Evolutionary conservation across 1,140 invertebrate genomes (phyloP).

Genomic region (Megalonaias nervosa): DNA sequence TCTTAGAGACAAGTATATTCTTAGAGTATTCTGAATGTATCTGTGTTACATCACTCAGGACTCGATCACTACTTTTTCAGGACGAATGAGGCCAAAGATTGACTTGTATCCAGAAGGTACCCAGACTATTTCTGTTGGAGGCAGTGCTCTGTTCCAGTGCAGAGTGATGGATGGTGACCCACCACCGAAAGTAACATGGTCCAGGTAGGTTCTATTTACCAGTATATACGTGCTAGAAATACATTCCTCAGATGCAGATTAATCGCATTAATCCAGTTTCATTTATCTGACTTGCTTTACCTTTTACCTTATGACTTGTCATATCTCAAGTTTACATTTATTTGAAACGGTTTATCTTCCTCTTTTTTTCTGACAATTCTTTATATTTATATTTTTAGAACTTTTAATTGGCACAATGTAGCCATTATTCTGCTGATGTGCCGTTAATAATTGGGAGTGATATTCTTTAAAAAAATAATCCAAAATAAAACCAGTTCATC

Average conservation of each 20-base stretch:
- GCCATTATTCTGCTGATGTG: no score
- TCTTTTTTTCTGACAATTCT: no score
- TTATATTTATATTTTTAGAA: no score
- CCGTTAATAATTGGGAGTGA: no score
- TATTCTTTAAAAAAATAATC: no score
- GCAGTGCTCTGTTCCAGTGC: slow-evolving; percentile 85
- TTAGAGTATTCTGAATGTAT: neutral
- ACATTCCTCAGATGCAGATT: neutral
- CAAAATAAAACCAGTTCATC: no score
- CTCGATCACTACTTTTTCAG: slow-evolving; percentile 74
- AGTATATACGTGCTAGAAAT: neutral
- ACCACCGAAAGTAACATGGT: slow-evolving; percentile 83
- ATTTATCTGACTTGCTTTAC: no score
- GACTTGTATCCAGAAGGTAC: slow-evolving; percentile 82
- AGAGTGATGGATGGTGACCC: slow-evolving; percentile 83
- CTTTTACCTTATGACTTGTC: no score
- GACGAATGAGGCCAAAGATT: slow-evolving; percentile 83
- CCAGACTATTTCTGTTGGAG: slow-evolving; percentile 78
- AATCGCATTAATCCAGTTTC: neutral
- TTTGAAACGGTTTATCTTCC: no score
- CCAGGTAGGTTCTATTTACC: slow-evolving; percentile 61
- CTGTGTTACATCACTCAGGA: neutral
- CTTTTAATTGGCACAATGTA: no score
- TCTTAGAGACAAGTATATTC: neutral
- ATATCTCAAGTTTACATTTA: no score